Percentiles rank a stretch among this genome's conserved stretches.
Conservation (phyloP, 2,797 vertebrate species). For the Numenius phaeopus region DNA sequence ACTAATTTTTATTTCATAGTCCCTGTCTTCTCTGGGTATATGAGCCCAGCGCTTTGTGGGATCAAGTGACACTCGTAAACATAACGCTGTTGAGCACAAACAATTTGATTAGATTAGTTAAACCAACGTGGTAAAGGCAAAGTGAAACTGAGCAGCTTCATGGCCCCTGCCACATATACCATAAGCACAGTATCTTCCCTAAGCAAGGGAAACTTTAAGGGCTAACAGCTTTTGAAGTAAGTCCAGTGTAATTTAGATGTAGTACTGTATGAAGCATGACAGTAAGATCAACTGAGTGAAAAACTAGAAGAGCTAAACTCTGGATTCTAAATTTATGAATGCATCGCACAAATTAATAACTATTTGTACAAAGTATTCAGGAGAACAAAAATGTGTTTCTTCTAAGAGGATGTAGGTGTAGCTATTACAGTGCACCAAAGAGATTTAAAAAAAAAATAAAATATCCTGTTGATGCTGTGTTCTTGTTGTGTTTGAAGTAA, state of each 20-base stretch:
- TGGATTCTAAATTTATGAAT: background rate
- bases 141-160: background rate
- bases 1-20: background rate
- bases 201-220: background rate
- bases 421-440: background rate
- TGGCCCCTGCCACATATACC: background rate
- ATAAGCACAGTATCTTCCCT: background rate
- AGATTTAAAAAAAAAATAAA: background rate
- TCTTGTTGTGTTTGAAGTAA: constrained; percentile 61
- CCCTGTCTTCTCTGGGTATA: background rate
- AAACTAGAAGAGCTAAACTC: background rate
- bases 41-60: background rate
- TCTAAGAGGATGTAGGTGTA: constrained; percentile 50
- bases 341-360: background rate
- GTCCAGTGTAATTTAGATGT: background rate
- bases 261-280: background rate
- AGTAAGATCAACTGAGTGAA: background rate
- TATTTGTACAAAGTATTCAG: background rate
- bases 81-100: background rate
- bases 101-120: background rate
- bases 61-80: background rate
- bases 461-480: constrained; percentile 6
- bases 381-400: constrained; percentile 11
- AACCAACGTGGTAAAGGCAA: background rate
- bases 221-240: background rate